A percentile compares a stretch with the other conserved stretches of the same genome.
These are phyloP conservation scores for Notoglanidium macrostoma DNA, from an alignment of 2,797 vertebrate genomes.

Conservation along the genomic window DNA sequence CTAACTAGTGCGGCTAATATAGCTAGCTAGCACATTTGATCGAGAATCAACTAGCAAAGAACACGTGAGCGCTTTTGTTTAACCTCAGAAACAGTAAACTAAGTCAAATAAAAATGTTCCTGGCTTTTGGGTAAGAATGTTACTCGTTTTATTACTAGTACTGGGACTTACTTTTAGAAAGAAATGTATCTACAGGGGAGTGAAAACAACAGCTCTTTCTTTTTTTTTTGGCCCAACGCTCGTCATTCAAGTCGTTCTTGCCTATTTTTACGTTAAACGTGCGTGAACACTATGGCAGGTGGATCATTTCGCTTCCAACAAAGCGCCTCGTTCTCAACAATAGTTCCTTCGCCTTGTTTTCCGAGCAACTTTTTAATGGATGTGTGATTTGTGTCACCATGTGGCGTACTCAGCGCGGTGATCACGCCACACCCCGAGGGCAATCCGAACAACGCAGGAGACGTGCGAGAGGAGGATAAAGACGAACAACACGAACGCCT, in stretches of 20 bases:
- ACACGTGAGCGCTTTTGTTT: background rate
- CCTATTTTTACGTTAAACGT: too few relatives aligned
- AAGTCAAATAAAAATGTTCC: background rate
- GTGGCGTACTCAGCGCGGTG: background rate
- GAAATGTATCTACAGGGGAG: too few relatives aligned
- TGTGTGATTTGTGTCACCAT: background rate
- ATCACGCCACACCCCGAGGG: conserved; percentile 25
- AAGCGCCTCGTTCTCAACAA: background rate
- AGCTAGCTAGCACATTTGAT: background rate
- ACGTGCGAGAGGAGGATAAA: conserved; percentile 48
- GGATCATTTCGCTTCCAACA: background rate
- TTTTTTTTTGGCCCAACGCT: background rate
- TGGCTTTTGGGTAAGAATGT: too few relatives aligned
- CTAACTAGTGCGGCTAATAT: background rate
- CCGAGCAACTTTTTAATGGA: background rate
- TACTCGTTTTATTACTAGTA: too few relatives aligned
- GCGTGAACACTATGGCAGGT: conserved; percentile 1
- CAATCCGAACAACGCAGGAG: conserved; percentile 32
- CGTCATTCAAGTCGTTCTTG: background rate
- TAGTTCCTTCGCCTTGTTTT: background rate
- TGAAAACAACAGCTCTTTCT: too few relatives aligned
- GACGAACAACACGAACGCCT: conserved; percentile 54
- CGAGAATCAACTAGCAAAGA: background rate
- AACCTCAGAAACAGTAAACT: background rate
- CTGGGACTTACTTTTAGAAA: too few relatives aligned